Evolutionary conservation across 2,888 invertebrate species (phyloP), one percentile per base, ranked within the genome.

Genomic region (Tenthredo mesomela): DNA sequence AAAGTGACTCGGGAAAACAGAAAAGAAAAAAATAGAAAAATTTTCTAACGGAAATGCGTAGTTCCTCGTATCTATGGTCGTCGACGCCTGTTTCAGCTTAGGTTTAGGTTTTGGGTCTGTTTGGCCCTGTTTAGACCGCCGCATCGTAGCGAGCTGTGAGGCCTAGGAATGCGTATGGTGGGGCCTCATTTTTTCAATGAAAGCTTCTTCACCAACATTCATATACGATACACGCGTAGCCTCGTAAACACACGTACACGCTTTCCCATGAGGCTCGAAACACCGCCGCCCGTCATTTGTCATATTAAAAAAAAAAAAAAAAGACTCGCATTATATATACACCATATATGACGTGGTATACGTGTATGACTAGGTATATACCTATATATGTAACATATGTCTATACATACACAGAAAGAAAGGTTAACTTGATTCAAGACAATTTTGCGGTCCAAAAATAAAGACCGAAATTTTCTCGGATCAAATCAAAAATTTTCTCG

Each of bases 121-220:
- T 73, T 73, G 71, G 71, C 21, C 71, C 71, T 73, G 43, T 21
- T 73, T 43, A 43, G 71, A 43, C 71, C 43, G n/a, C 43, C 43
- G 71, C 43, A 73, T n/a, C n/a, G 43, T 12, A 3, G 40, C 43
- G 50, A 77, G 29, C 43, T 37, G 77, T 73, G 43, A 73, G 40
- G 50, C 77, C 77, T 1, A 77, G 77, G 77, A 77, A 77, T 77
- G 77, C 77, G 77, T n/a, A n/a, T n/a, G 77, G 77, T 50, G 47
- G 77, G 77, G 77, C 54, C 77, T 77, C 15, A 50, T 50, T 77
- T 77, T 77, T 77, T 77, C 77, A 77, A 77, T 77, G 77, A 77
- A 77, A 21, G 77, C 77, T 54, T 77, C 77, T 77, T 50, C 77
- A 77, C 77, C n/a, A 77, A 77, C 77, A 77, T 77, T 33, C 18